These are phyloP conservation scores for Nysson spinosus DNA, from an alignment of 2,888 invertebrate species.

Conservation along the genomic window DNA sequence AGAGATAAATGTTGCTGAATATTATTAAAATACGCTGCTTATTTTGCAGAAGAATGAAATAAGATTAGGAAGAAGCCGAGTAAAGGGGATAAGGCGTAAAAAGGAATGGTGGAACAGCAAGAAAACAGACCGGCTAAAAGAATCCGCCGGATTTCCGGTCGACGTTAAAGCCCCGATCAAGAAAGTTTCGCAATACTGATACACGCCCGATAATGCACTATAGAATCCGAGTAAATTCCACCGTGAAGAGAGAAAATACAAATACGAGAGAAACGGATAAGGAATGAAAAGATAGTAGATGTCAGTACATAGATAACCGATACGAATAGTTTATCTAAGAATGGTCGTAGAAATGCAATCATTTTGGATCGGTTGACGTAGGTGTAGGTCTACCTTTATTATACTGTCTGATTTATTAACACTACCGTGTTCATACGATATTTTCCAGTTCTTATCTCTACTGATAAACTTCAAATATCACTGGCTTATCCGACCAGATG, in stretches of 20 bases:
- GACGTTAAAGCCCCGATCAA: conserved; percentile 61
- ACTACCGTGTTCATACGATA: too few relatives aligned
- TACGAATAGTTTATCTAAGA: too few relatives aligned
- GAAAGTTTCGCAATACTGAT: conserved; percentile 63
- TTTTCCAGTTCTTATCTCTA: too few relatives aligned
- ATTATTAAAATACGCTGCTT: too few relatives aligned
- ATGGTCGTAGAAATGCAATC: too few relatives aligned
- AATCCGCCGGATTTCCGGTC: conserved; percentile 71
- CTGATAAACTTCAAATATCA: too few relatives aligned
- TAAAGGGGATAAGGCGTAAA: conserved; percentile 39
- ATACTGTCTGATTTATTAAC: too few relatives aligned
- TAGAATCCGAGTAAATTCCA: conserved; percentile 33
- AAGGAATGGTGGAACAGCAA: conserved; percentile 45
- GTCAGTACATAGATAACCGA: too few relatives aligned
- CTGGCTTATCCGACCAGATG: too few relatives aligned
- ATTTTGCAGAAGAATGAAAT: neutral
- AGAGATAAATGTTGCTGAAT: too few relatives aligned
- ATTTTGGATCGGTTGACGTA: too few relatives aligned
- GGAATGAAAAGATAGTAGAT: neutral
- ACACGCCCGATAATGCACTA: conserved; percentile 57
- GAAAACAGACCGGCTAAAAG: conserved; percentile 63
- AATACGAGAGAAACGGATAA: conserved; percentile 16
- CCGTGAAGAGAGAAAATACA: conserved; percentile 8
- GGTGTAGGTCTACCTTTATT: too few relatives aligned
- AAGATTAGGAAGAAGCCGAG: conserved; percentile 26